These are phyloP conservation scores for Apocrypta bakeri DNA, from an alignment of 1,140 invertebrate genomes.

Conservation along the genomic window DNA sequence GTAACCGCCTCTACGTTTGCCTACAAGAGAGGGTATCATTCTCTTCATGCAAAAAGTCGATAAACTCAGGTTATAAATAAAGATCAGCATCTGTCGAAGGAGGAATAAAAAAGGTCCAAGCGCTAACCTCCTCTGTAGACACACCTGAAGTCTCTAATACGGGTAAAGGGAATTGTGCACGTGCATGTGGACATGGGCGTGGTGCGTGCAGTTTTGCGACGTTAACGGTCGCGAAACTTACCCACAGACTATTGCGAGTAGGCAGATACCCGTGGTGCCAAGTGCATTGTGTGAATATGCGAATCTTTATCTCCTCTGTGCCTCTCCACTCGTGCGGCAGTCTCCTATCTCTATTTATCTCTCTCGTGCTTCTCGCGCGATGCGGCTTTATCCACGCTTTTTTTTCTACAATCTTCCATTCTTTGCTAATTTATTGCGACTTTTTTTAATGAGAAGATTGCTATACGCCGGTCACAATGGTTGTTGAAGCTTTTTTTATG, in stretches of 20 bases:
- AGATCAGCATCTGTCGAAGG: not conserved
- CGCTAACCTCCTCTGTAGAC: not conserved
- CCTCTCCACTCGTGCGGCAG: not conserved
- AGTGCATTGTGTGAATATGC: slow-evolving; percentile 25
- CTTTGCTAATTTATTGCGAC: slow-evolving; percentile 26
- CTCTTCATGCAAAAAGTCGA: not conserved
- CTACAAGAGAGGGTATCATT: not conserved
- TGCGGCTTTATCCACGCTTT: slow-evolving; percentile 10
- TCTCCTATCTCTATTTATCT: slow-evolving; percentile 48
- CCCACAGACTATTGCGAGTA: slow-evolving; percentile 15
- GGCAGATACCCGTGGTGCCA: slow-evolving; percentile 16
- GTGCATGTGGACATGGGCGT: slow-evolving; percentile 17
- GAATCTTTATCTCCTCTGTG: slow-evolving; percentile 46
- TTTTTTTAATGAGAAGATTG: not conserved
- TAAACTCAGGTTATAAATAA: slow-evolving; percentile 22
- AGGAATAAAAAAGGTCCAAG: not conserved
- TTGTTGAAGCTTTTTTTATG: too few species aligned
- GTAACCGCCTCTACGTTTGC: too few species aligned
- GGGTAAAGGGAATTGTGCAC: not conserved
- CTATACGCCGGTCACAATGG: too few species aligned
- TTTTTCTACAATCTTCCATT: slow-evolving; percentile 33
- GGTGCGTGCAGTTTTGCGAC: slow-evolving; percentile 21
- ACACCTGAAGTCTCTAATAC: not conserved
- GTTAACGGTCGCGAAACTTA: not conserved
- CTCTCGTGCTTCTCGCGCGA: not conserved